Conservation (phyloP, 2,888 invertebrate genomes). For the Ectemnius continuus region DNA sequence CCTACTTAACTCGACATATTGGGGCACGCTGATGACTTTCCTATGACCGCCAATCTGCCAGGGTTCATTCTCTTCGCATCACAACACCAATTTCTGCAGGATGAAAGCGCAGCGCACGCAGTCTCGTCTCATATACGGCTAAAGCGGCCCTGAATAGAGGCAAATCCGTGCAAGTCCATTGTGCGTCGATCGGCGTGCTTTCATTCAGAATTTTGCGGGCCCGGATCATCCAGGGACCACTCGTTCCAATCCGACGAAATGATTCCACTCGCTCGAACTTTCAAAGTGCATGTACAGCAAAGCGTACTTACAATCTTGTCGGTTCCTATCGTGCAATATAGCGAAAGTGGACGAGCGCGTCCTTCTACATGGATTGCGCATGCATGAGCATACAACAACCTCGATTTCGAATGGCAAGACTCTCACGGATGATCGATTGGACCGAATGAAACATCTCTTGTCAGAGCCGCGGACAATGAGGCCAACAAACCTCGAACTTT, state of each 20-base stretch:
- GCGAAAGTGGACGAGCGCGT: conserved; percentile 10
- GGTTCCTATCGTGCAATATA: conserved; percentile 14
- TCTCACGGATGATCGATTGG: conserved; percentile 34
- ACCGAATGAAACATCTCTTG: conserved; percentile 33
- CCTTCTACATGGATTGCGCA: conserved; percentile 47
- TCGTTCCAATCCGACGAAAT: conserved; percentile 35
- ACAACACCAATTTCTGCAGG: not conserved
- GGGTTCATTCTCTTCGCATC: not conserved
- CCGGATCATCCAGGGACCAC: conserved; percentile 10
- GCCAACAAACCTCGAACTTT: conserved; percentile 20
- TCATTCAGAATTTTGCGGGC: conserved; percentile 13
- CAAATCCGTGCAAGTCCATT: conserved; percentile 3
- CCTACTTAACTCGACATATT: too few species aligned
- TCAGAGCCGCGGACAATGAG: conserved; percentile 36
- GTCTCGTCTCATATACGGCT: not conserved
- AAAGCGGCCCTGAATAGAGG: not conserved
- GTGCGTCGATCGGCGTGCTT: conserved; percentile 1
- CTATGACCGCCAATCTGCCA: not conserved
- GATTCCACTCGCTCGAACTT: conserved; percentile 16
- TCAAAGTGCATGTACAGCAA: conserved; percentile 51
- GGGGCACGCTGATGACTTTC: not conserved
- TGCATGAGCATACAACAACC: conserved; percentile 17
- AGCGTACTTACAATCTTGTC: conserved; percentile 34
- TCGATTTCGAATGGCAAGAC: too few species aligned
- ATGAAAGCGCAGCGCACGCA: not conserved